phyloP scores from a whole-genome alignment of 1,140 invertebrate genomes.

The Druon quercuslanigerum region DNA sequence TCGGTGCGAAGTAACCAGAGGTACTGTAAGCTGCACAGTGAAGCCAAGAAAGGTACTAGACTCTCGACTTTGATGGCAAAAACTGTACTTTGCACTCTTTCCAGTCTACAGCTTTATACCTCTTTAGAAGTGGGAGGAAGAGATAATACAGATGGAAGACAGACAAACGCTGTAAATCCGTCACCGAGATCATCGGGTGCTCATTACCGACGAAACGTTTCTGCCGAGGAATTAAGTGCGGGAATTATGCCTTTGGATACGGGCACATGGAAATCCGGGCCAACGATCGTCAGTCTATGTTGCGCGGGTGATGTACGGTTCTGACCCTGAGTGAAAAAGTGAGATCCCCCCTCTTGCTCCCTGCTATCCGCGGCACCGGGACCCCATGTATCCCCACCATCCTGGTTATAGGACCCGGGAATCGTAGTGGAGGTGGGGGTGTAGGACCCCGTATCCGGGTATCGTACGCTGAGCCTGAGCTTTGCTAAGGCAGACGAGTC shows the following conservation, averaged over 20 bases:
- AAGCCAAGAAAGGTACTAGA: not conserved
- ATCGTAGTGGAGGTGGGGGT: conserved; percentile 60
- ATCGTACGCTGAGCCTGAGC: conserved; percentile 48
- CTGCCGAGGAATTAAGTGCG: conserved; percentile 35
- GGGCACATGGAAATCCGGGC: conserved; percentile 54
- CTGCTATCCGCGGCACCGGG: conserved; percentile 35
- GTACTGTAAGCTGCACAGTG: not conserved
- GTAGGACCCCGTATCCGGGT: conserved; percentile 70
- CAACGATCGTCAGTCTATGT: conserved; percentile 61
- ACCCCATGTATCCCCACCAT: conserved; percentile 19
- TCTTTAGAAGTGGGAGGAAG: conserved; percentile 37
- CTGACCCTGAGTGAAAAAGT: conserved; percentile 71
- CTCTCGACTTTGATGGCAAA: not conserved
- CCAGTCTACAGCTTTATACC: too few relatives aligned
- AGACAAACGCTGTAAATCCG: conserved; percentile 63
- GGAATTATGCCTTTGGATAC: conserved; percentile 54
- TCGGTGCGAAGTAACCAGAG: not conserved
- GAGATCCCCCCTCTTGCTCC: conserved; percentile 42
- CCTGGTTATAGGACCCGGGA: conserved; percentile 32
- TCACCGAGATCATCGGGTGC: conserved; percentile 58
- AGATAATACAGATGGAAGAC: conserved; percentile 45
- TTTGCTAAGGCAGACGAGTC: conserved; percentile 11
- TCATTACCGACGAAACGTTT: conserved; percentile 62
- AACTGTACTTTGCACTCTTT: not conserved
- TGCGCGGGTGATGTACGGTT: conserved; percentile 69